Base-by-base conservation (phyloP, 2,888 invertebrate genomes). In the Kryphioiulus occultus region DNA sequence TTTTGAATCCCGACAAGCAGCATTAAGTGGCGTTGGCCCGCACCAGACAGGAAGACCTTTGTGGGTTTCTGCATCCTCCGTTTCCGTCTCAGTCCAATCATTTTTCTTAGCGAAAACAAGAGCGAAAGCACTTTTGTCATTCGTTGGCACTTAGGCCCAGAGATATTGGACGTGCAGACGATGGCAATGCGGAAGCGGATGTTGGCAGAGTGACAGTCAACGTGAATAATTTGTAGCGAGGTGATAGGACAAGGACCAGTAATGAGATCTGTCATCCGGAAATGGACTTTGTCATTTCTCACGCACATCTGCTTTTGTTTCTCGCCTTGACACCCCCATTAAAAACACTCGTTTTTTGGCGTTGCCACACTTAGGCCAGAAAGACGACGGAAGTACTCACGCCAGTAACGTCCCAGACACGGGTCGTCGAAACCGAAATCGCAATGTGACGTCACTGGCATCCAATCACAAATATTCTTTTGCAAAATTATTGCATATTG, bases 251-350 rank as follows among this genome's bases (percentile, higher is more conserved):
- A 26, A 78, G 30, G 78, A 78, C 78, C 78, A 78, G 78, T 78
- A 78, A 78, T 78, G 78, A 78, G 78, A 78, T 78, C 78, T 78
- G 78, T 78, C 78, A 78, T 10, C 78, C 26, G 78, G 78, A 78
- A 78, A 78, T 78, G 78, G 78, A 78, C 78, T 78, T 78, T 78
- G 78, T 78, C 78, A 78, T 78, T 78, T 78, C 78, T 78, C 78
- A 12, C 26, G 7, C 78, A 15, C 17, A 9, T 78, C 78, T 78
- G 78, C 30, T 30, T 78, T 78, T 30, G 30, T 7, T 78, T 30
- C 30, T 30, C 30, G 26, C 78, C 4, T 30, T 78, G 78, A 78
- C 78, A 78, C 30, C 15, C n/a, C 78, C 78, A 78, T 78, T 78
- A 78, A 78, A 78, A 78, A 30, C 26, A 30, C 78, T 78, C 26